Percentiles rank a stretch among this genome's conserved stretches.
phyloP scores from a whole-genome alignment of 2,113 vertebrate species.

The Chamaetylas fuelleborni region DNA sequence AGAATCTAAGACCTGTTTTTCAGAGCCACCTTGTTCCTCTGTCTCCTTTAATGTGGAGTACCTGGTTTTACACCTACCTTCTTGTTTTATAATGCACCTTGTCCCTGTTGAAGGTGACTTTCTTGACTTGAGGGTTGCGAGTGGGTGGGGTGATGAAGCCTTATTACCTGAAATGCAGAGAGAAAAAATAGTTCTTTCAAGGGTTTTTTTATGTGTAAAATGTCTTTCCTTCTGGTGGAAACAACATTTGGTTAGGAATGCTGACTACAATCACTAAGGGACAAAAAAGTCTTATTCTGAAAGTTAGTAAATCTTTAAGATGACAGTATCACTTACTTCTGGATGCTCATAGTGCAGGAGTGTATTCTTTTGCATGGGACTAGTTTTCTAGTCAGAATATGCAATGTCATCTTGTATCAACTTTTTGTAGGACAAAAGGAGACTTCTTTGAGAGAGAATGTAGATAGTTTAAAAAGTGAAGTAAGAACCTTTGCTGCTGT shows the following conservation, averaged over 20 bases:
- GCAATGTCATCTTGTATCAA: not conserved
- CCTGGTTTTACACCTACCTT: not conserved
- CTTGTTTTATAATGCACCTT: not conserved
- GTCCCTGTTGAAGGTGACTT: not conserved
- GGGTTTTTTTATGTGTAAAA: not conserved
- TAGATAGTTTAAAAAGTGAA: not conserved
- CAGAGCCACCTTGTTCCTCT: not conserved
- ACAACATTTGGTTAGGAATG: not conserved
- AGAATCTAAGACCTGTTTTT: not conserved
- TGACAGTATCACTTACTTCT: fast-evolving
- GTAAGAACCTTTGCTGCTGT: not conserved
- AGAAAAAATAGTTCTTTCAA: not conserved
- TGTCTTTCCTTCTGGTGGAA: not conserved
- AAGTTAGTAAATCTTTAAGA: not conserved
- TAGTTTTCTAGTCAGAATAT: not conserved
- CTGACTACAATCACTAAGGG: not conserved
- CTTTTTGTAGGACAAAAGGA: not conserved
- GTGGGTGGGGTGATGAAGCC: not conserved
- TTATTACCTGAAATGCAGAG: not conserved
- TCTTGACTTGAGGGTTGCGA: not conserved
- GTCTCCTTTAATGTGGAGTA: not conserved
- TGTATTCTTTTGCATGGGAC: not conserved
- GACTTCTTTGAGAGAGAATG: not conserved
- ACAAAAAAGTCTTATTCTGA: not conserved
- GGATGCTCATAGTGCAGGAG: not conserved